Base-by-base conservation (phyloP, 1,140 invertebrate species). In the Spodoptera frugiperda region DNA sequence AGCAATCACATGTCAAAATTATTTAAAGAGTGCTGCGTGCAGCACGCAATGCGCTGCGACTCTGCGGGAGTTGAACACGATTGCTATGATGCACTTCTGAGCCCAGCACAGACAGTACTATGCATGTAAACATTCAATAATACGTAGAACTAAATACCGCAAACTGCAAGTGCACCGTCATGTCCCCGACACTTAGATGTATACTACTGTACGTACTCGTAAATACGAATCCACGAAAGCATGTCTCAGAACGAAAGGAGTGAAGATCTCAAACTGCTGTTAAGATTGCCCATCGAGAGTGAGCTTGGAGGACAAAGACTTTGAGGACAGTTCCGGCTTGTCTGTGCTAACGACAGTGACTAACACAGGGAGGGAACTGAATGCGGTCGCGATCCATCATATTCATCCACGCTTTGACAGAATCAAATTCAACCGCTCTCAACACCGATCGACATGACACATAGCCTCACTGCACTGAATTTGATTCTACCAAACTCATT, bases 191-290 rank as follows among this genome's bases (percentile, higher is more conserved):
- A 92, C 90, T 84, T 91, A 92, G 89, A 85, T 87, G 82, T 59
- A 25, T 25, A 61, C 49, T 46, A 57, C 59, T 81, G 79, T 39
- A 39, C 33, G 33, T 39, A 39, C 33, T 39, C 33, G 33, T 78
- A 80, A 78, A 83, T 87, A 81, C 85, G 79, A 80, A 90, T 92
- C 92, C 91, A 94, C 84, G 92, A 93, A 94, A 94, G 91, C 92
- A 94, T 94, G 92, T 94, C 92, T 94, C 92, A 93, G 91, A 93
- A 93, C 77, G 44, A 76, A 87, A 83, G 84, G 88, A 92, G 86
- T 90, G 87, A 89, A 86, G 78, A 85, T 83, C 70, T 80, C 77
- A 78, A 85, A 85, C 76, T 81, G 87, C 86, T 92, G 86, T 87
- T 76, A 78, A 84, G 83, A 70, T 84, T 77, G 65, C 61, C 82